Conservation (phyloP, 2,888 invertebrate genomes). For the Dryococelus australis region DNA sequence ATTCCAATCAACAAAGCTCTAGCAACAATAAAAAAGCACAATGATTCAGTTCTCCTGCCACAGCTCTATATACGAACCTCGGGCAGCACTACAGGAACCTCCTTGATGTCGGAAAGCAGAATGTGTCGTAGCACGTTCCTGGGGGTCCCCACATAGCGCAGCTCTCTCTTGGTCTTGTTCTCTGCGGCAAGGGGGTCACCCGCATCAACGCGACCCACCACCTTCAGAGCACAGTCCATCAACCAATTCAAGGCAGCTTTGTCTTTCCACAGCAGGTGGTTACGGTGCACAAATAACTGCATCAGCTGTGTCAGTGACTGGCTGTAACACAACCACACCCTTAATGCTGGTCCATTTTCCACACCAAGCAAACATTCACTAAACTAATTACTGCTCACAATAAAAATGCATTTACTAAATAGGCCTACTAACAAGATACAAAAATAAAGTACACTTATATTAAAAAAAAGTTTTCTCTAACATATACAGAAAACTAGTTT, state of each 20-base stretch:
- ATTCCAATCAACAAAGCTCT: no score
- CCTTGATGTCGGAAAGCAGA: slow-evolving; percentile 74
- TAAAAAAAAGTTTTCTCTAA: no score
- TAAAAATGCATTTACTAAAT: no score
- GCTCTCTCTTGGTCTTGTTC: slow-evolving; percentile 67
- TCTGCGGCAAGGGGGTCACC: slow-evolving; percentile 68
- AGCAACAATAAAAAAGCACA: no score
- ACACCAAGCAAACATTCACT: slow-evolving; percentile 1
- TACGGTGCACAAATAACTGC: slow-evolving; percentile 75
- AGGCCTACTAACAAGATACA: no score
- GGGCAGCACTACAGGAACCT: slow-evolving; percentile 66
- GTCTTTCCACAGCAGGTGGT: slow-evolving; percentile 82
- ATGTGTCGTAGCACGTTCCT: slow-evolving; percentile 74
- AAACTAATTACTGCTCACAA: background rate
- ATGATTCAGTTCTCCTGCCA: no score
- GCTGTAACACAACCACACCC: slow-evolving; percentile 57
- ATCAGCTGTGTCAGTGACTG: slow-evolving; percentile 73
- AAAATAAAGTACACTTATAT: no score
- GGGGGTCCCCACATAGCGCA: slow-evolving; percentile 71
- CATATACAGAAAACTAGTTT: no score
- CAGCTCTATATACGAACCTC: background rate
- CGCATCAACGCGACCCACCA: slow-evolving; percentile 69
- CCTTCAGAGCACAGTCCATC: slow-evolving; percentile 72
- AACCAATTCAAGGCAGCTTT: slow-evolving; percentile 77
- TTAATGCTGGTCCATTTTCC: background rate